A percentile compares a stretch with the other conserved stretches of the same genome.
Evolutionary conservation across 2,113 vertebrate genomes (phyloP).

Genomic region (Bufo bufo): DNA sequence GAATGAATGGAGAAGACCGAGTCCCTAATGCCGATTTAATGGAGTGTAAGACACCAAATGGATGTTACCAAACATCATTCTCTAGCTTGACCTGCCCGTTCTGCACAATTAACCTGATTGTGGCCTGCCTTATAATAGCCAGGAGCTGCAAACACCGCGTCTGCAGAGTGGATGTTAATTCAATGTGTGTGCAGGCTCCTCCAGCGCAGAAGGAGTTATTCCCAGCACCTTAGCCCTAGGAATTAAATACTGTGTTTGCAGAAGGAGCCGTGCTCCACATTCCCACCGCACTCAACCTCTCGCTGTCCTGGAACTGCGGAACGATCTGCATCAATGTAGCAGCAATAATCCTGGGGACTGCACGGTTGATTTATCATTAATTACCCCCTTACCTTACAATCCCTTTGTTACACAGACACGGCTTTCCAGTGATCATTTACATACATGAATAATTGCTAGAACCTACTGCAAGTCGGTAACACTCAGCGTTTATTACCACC

Average conservation of each 20-base stretch:
- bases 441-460: conserved; percentile 1
- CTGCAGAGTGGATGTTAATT: not conserved
- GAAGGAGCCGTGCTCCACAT: not conserved
- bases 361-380: not conserved
- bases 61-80: conserved; percentile 20
- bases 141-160: not conserved
- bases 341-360: not conserved
- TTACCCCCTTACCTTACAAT: not conserved
- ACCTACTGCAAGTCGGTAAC: not conserved
- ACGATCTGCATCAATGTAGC: not conserved
- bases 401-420: not conserved
- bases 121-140: not conserved
- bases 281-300: not conserved
- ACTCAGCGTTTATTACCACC: not conserved
- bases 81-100: conserved; percentile 20
- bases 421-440: not conserved
- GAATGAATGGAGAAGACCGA: not conserved
- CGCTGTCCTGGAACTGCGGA: not conserved
- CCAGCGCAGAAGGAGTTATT: conserved; percentile 2
- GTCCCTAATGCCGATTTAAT: conserved; percentile 42
- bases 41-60: conserved; percentile 38
- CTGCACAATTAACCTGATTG: conserved; percentile 23
- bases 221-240: not conserved
- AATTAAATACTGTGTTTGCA: not conserved
- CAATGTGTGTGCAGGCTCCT: not conserved